Base-by-base conservation (phyloP, 1,140 invertebrate species). In the Watersipora subatra region DNA sequence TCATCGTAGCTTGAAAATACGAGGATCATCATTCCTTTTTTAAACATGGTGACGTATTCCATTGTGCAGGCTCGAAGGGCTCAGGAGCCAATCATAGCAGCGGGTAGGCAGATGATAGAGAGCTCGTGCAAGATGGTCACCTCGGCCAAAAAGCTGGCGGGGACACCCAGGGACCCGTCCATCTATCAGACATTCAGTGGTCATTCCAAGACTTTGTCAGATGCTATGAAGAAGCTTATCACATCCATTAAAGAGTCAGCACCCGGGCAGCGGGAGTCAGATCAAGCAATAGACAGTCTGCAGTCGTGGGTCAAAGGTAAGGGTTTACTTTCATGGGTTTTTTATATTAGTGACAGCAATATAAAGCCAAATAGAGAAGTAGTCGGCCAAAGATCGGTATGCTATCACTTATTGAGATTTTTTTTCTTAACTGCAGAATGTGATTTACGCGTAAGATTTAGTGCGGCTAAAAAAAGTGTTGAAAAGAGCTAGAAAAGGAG, bases 251-350 rank as follows among this genome's bases (percentile, higher is more conserved):
- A 92, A 46, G 93, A 97, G 72, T 92, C 91, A 75, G 93, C 93
- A 0, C 94, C 95, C 0, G 95, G 95, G 0, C 92, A 96, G 75
- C 87, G 88, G 2, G 93, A 98, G 79, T 96, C 94, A 77, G 89
- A 92, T 55, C 83, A 84, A 1, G 90, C 90, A 0, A 86, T 95
- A 62, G 87, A 91, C 22, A 87, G 87, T 22, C 78, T 98, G 2
- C 87, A 84, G 59, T 81, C 84, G 0, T 86, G 87, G 66, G 88
- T 93, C 1, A 82, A 87, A 0, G 34, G 34, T 46, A n/a, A 46
- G 34, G 34, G n/a, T n/a, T n/a, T n/a, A n/a, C n/a, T n/a, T n/a
- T n/a, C n/a, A n/a, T n/a, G n/a, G n/a, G n/a, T n/a, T n/a, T n/a
- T n/a, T n/a, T n/a, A n/a, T n/a, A n/a, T n/a, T n/a, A n/a, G n/a